phyloP scores from a whole-genome alignment of 2,888 invertebrate species.

The Thymelicus acteon region DNA sequence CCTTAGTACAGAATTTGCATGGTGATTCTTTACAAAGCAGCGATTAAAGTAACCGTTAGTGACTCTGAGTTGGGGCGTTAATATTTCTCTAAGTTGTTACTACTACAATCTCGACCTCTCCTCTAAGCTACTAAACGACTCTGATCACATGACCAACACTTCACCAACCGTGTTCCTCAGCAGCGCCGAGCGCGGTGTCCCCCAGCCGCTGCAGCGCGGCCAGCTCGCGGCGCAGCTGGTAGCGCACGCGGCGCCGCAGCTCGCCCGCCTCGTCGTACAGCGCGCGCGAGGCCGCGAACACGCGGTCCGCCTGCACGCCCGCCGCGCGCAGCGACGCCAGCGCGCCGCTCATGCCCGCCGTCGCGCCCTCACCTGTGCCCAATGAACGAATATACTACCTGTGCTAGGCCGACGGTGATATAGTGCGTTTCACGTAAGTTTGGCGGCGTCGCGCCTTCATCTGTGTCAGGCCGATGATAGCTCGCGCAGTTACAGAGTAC shows the following conservation, averaged over 20 bases:
- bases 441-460: slow-evolving; percentile 1
- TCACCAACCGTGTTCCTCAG: slow-evolving; percentile 86
- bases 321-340: slow-evolving; percentile 40
- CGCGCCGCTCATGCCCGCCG: slow-evolving; percentile 30
- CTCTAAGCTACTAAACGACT: too few species aligned
- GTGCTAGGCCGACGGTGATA: too few species aligned
- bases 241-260: slow-evolving; percentile 73
- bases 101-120: too few species aligned
- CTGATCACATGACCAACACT: not conserved
- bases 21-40: too few species aligned
- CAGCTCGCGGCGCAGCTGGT: slow-evolving; percentile 79
- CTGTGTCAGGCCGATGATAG: too few species aligned
- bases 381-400: too few species aligned
- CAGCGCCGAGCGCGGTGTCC: slow-evolving; percentile 88
- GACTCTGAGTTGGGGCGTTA: too few species aligned
- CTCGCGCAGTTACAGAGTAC: not conserved
- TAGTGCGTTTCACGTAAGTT: too few species aligned
- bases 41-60: too few species aligned
- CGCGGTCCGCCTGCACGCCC: slow-evolving; percentile 61
- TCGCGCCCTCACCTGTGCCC: slow-evolving; percentile 9
- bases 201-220: slow-evolving; percentile 85
- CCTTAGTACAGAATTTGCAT: too few species aligned
- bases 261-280: slow-evolving; percentile 79
- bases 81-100: too few species aligned
- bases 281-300: slow-evolving; percentile 70